Base-by-base conservation (phyloP, 2,797 vertebrate genomes). In the Aphelocoma californica region DNA sequence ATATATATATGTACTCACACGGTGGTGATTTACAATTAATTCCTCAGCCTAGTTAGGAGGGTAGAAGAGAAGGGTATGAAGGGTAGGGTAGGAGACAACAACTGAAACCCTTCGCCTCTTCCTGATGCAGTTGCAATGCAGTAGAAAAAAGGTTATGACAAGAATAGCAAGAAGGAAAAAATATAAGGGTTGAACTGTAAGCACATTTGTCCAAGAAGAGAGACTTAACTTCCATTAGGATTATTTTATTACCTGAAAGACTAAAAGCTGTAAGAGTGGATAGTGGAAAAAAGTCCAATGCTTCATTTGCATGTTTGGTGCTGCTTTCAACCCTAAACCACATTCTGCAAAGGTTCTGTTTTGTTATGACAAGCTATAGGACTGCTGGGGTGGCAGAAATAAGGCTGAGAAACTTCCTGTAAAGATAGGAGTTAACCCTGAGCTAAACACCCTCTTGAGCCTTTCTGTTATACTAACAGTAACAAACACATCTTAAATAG, bases 201-300 rank as follows among this genome's bases (percentile, higher is more conserved):
- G 8, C 18, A 58, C 14, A 5, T 10, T 47, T 1, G 2, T 12
- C 5, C 8, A 20, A 80, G 47, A 47, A 2, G 6, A 57, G 28
- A 88, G 6, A 36, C n/a, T 58, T 81, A 51, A 57, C 7, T 67
- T 56, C 21, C 7, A 7, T 4, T 18, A 26, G 25, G 16, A 64
- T 73, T 77, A 31, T 51, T 61, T 82, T 2, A 21, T 61, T 72
- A 25, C n/a, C 78, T 75, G 47, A 36, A 72, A 69, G 24, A 57
- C 6, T 20, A 48, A 75, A 89, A 47, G 4, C 3, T 72, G 18
- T 38, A 72, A 28, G 21, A 36, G 4, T 23, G 6, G 17, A 53
- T 32, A 91, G 10, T 0, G 0, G 12, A 60, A 14, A 75, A 16
- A 16, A 50, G 3, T 17, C 14, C 6, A 45, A 1, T 34, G 5